phyloP scores from a whole-genome alignment of 1,140 invertebrate genomes.

The Apis cerana region DNA sequence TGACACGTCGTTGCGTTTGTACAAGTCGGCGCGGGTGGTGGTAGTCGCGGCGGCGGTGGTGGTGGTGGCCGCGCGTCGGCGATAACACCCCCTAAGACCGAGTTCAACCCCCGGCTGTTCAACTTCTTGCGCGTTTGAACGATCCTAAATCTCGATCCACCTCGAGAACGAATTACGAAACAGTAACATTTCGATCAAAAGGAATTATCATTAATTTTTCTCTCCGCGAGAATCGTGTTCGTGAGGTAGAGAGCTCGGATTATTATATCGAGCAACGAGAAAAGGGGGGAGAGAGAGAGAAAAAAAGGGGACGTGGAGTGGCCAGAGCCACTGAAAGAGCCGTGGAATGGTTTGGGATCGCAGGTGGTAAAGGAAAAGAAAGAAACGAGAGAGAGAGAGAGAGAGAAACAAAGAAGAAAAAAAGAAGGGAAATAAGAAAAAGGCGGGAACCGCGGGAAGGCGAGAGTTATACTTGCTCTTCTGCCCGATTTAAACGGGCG shows the following conservation, averaged over 20 bases:
- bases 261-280: no score
- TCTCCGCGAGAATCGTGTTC: no score
- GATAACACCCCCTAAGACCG: conserved; percentile 14
- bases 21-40: background rate
- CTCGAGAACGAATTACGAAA: no score
- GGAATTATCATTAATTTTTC: no score
- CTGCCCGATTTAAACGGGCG: conserved; percentile 39
- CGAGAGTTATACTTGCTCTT: conserved; percentile 24
- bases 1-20: conserved; percentile 46
- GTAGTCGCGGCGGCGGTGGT: background rate
- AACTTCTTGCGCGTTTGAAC: no score
- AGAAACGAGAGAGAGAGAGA: conserved; percentile 15
- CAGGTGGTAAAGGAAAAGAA: background rate
- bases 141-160: no score
- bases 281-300: background rate
- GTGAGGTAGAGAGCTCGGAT: no score
- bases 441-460: background rate
- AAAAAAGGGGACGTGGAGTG: background rate
- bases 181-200: no score
- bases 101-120: no score
- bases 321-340: background rate
- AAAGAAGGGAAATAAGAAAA: background rate
- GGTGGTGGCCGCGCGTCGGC: conserved; percentile 2
- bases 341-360: background rate
- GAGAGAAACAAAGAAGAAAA: background rate